Evolutionary conservation across 92 coral and sea anemone species (phyloP).

Genomic region (Phenganax marumi): DNA sequence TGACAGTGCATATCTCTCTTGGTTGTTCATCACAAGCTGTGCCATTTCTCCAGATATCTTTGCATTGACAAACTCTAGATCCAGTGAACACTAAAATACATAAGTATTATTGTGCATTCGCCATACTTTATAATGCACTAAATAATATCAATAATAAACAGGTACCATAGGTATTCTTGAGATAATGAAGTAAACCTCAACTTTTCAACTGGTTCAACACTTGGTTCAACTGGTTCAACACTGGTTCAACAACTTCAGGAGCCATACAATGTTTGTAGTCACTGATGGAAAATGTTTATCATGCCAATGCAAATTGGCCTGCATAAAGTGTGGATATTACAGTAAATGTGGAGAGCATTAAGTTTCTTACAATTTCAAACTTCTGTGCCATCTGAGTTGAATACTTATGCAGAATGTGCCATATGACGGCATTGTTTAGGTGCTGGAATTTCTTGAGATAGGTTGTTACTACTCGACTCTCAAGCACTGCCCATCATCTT

Average conservation of each 20-base stretch:
- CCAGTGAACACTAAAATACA: constrained; percentile 54
- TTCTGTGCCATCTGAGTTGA: constrained; percentile 47
- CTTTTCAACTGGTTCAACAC: no score
- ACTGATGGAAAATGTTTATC: no score
- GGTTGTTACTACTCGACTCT: constrained; percentile 19
- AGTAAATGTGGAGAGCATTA: neutral
- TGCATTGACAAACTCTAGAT: constrained; percentile 50
- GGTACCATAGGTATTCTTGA: neutral
- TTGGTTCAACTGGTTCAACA: no score
- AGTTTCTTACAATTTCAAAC: constrained; percentile 46
- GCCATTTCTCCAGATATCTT: constrained; percentile 58
- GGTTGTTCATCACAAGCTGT: constrained; percentile 42
- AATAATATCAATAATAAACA: no score
- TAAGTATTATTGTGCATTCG: neutral
- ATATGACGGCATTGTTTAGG: constrained; percentile 20
- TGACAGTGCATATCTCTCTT: constrained; percentile 51
- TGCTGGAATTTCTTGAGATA: constrained; percentile 21
- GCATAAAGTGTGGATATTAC: neutral
- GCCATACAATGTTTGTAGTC: neutral
- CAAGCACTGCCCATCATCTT: constrained; percentile 46
- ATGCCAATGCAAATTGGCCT: no score
- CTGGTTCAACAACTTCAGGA: no score
- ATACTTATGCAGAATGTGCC: constrained; percentile 47
- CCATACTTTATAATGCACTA: neutral
- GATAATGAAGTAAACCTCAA: neutral